These are phyloP conservation scores for Triplophysa tibetana DNA, from an alignment of 2,113 vertebrate species.

Conservation along the genomic window DNA sequence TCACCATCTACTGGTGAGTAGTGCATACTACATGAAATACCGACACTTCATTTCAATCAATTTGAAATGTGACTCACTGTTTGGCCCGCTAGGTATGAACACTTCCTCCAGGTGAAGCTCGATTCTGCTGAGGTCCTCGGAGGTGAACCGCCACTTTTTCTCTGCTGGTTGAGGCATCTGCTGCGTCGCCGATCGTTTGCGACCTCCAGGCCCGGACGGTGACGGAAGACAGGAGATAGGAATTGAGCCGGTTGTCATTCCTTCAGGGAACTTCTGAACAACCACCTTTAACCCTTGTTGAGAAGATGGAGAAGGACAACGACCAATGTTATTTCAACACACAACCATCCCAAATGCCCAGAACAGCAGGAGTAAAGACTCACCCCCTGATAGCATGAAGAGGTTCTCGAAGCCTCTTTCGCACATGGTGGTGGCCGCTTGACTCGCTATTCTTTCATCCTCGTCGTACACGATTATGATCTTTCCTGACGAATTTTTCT, in stretches of 20 bases:
- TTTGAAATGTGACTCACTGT: slow-evolving; percentile 77
- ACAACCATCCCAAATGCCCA: neutral
- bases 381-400: slow-evolving; percentile 95
- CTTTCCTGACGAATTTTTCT: slow-evolving; percentile 90
- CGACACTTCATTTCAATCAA: neutral
- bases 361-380: neutral
- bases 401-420: slow-evolving; percentile 93
- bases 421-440: slow-evolving; percentile 90
- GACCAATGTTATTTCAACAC: no score
- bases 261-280: slow-evolving; percentile 87
- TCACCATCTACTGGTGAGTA: slow-evolving; percentile 20
- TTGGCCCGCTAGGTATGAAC: slow-evolving; percentile 68
- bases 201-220: slow-evolving; percentile 54
- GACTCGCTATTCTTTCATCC: slow-evolving; percentile 88
- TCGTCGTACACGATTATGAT: slow-evolving; percentile 95
- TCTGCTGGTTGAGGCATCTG: slow-evolving; percentile 60
- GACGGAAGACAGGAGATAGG: slow-evolving; percentile 74
- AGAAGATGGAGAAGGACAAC: neutral
- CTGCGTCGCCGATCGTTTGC: slow-evolving; percentile 58
- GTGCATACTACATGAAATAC: neutral
- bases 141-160: slow-evolving; percentile 84
- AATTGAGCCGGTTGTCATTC: slow-evolving; percentile 82
- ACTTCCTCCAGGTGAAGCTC: slow-evolving; percentile 82
- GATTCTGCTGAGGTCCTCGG: slow-evolving; percentile 83
- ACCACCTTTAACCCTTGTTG: slow-evolving; percentile 87